A percentile compares a stretch with the other conserved stretches of the same genome.
These are phyloP conservation scores for Margarornis squamiger DNA, from an alignment of 2,797 vertebrate species.

Conservation along the genomic window DNA sequence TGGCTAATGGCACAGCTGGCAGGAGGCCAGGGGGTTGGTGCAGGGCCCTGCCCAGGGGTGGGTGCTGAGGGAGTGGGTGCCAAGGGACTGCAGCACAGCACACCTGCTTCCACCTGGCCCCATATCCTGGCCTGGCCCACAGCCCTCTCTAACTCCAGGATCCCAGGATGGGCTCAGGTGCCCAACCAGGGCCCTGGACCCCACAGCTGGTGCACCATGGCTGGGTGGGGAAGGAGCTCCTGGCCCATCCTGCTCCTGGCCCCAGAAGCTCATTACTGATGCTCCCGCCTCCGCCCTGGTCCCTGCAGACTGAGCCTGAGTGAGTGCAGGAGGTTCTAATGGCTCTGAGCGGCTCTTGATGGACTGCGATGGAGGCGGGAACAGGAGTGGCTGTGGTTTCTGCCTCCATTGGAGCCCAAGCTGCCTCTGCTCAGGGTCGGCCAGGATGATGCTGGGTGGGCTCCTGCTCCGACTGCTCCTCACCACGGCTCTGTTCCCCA, in stretches of 20 bases:
- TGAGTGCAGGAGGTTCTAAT: slow-evolving; percentile 63
- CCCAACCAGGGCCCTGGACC: neutral
- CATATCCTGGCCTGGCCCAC: neutral
- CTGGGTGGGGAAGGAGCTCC: neutral
- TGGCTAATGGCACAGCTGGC: neutral
- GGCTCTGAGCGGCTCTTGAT: slow-evolving; percentile 43
- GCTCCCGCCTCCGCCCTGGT: neutral
- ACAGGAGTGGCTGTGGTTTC: slow-evolving; percentile 69
- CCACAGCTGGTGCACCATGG: rapidly evolving
- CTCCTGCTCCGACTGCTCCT: slow-evolving; percentile 46
- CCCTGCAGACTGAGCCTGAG: slow-evolving; percentile 22
- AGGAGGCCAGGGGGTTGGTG: neutral
- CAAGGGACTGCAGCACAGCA: rapidly evolving
- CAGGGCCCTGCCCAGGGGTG: rapidly evolving
- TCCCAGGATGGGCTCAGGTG: rapidly evolving
- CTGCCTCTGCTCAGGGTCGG: slow-evolving; percentile 24
- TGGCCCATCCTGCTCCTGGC: neutral
- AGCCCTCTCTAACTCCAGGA: rapidly evolving
- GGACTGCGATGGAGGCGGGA: slow-evolving; percentile 62
- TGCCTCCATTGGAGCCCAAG: slow-evolving; percentile 15
- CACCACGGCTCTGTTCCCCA: neutral
- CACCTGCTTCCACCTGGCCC: neutral
- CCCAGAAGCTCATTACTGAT: slow-evolving; percentile 18
- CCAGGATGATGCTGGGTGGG: slow-evolving; percentile 48
- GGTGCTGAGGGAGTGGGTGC: neutral